Percentiles rank a stretch among this genome's conserved stretches.
phyloP scores from a whole-genome alignment of 1,140 invertebrate genomes.

The Anadara kagoshimensis region DNA sequence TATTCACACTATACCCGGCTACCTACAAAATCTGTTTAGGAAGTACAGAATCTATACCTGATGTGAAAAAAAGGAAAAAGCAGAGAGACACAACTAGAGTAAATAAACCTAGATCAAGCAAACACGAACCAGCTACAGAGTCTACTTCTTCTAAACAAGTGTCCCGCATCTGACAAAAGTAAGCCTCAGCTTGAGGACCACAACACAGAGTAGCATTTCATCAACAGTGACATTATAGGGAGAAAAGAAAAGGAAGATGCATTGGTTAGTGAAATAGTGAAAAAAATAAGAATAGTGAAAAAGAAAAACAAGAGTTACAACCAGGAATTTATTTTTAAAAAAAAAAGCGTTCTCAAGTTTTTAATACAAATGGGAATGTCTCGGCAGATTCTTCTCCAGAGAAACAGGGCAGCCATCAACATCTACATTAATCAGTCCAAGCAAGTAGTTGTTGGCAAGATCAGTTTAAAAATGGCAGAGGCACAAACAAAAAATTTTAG shows the following conservation, averaged over 20 bases:
- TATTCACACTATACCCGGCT: slow-evolving; percentile 21
- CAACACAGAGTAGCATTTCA: neutral
- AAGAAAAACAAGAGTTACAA: neutral
- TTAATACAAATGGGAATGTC: neutral
- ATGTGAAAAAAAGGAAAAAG: neutral
- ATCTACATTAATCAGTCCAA: neutral
- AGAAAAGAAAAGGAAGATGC: neutral
- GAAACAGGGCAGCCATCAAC: too few species aligned
- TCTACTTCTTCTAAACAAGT: neutral
- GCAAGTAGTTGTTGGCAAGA: neutral
- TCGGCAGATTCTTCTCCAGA: neutral
- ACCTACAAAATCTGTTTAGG: slow-evolving; percentile 3
- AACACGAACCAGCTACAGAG: neutral
- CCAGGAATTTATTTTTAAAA: neutral
- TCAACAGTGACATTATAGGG: neutral
- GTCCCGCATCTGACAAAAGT: neutral
- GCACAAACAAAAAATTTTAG: neutral
- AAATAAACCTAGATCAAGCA: neutral
- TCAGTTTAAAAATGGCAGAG: neutral
- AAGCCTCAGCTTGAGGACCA: neutral
- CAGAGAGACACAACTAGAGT: neutral
- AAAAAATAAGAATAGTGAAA: neutral
- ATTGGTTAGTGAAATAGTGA: neutral
- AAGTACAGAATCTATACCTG: neutral
- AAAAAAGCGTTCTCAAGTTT: neutral